Evolutionary conservation across 2,888 invertebrate genomes (phyloP).

Genomic region (Elgonia sp.): DNA sequence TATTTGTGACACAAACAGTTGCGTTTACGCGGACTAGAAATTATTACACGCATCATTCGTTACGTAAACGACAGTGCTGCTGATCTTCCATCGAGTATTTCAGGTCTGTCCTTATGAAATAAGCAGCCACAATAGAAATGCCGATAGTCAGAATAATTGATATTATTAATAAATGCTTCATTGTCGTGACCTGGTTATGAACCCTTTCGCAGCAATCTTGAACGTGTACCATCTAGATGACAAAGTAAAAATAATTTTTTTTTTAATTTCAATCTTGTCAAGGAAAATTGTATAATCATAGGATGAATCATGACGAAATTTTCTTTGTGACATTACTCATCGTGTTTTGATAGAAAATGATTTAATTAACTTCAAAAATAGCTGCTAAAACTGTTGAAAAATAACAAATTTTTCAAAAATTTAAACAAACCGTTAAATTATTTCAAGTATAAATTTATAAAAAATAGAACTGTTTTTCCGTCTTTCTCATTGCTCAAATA

Average conservation of each 20-base stretch:
- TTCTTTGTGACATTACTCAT: background rate
- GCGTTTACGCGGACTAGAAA: conserved; percentile 47
- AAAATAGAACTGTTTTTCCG: no score
- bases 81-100: conserved; percentile 80
- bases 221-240: conserved; percentile 86
- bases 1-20: no score
- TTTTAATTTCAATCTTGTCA: conserved; percentile 6
- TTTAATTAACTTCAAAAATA: background rate
- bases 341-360: background rate
- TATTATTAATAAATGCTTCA: conserved; percentile 88
- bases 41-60: conserved; percentile 54
- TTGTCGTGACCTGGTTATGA: conserved; percentile 87
- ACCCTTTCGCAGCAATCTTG: conserved; percentile 87
- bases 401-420: background rate
- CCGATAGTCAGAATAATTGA: conserved; percentile 87
- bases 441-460: no score
- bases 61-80: conserved; percentile 80
- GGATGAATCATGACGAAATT: background rate
- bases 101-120: conserved; percentile 86
- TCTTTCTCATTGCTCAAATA: no score
- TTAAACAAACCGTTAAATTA: background rate
- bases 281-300: background rate
- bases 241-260: conserved; percentile 15
- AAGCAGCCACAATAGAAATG: conserved; percentile 86
- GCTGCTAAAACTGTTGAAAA: background rate